phyloP scores from a whole-genome alignment of 2,888 invertebrate species.

The Panorpa germanica region DNA sequence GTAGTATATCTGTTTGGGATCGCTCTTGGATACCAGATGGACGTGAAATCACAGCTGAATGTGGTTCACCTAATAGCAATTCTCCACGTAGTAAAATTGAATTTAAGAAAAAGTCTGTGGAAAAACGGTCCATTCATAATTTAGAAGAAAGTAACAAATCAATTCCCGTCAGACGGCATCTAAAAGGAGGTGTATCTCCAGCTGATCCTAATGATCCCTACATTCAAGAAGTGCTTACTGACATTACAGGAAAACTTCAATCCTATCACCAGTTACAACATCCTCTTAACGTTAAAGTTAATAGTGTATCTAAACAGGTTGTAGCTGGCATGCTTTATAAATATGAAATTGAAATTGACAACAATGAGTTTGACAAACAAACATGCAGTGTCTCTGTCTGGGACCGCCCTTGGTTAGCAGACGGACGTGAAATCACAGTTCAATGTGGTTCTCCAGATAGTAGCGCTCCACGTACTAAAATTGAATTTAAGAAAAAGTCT shows the following conservation, averaged over 20 bases:
- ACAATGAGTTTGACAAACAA: slow-evolving; percentile 21
- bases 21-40: slow-evolving; percentile 29
- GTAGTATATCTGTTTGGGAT: slow-evolving; percentile 30
- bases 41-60: slow-evolving; percentile 21
- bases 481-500: slow-evolving; percentile 7
- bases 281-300: slow-evolving; percentile 21
- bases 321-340: slow-evolving; percentile 34
- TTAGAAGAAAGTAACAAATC: slow-evolving; percentile 12
- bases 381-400: slow-evolving; percentile 29
- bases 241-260: slow-evolving; percentile 3
- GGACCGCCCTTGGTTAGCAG: slow-evolving; percentile 30
- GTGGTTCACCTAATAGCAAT: slow-evolving; percentile 14
- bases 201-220: too few species aligned
- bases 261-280: too few species aligned
- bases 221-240: not conserved
- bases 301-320: slow-evolving; percentile 27
- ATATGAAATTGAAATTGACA: slow-evolving; percentile 35
- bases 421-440: slow-evolving; percentile 22
- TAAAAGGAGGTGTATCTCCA: too few species aligned
- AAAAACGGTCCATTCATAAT: slow-evolving; percentile 3
- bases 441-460: slow-evolving; percentile 16
- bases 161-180: slow-evolving; percentile 24
- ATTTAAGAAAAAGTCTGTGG: slow-evolving; percentile 6
- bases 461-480: not conserved
- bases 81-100: slow-evolving; percentile 1